A percentile compares a stretch with the other conserved stretches of the same genome.
These are phyloP conservation scores for Digitonthophagus gazella DNA, from an alignment of 2,888 invertebrate genomes.

Conservation along the genomic window DNA sequence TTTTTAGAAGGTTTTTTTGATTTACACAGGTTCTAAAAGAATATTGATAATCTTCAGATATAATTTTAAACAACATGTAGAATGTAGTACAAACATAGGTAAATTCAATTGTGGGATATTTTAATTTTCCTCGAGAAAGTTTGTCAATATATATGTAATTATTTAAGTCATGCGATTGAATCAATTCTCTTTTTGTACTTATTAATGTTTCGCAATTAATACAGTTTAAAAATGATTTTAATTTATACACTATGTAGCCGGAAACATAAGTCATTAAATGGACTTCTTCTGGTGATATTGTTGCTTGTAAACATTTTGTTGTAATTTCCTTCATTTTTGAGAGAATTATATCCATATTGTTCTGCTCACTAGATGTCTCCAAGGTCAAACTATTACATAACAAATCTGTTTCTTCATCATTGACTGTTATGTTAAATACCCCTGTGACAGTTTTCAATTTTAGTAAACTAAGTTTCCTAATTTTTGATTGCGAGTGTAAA, in stretches of 20 bases:
- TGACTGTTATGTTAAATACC: not conserved
- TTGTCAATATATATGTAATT: not conserved
- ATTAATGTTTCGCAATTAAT: not conserved
- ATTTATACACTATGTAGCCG: not conserved
- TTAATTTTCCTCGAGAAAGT: slow-evolving; percentile 1
- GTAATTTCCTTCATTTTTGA: not conserved
- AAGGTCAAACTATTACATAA: too few species aligned
- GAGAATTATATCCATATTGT: not conserved
- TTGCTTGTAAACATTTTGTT: not conserved
- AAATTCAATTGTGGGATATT: not conserved
- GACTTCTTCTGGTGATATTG: not conserved
- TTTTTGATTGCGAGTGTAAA: slow-evolving; percentile 1
- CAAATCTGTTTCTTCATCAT: not conserved
- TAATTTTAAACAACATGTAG: not conserved
- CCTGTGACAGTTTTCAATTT: not conserved
- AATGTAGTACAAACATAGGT: not conserved
- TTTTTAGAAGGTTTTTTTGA: not conserved
- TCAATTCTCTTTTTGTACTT: slow-evolving; percentile 1
- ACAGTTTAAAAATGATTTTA: not conserved
- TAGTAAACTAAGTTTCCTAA: not conserved
- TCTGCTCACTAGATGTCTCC: too few species aligned
- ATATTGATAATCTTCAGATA: not conserved
- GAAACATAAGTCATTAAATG: not conserved
- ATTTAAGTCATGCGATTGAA: not conserved
- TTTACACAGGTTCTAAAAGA: not conserved